Evolutionary conservation across 2,797 vertebrate genomes (phyloP).

Genomic region (Onychomys torridus): DNA sequence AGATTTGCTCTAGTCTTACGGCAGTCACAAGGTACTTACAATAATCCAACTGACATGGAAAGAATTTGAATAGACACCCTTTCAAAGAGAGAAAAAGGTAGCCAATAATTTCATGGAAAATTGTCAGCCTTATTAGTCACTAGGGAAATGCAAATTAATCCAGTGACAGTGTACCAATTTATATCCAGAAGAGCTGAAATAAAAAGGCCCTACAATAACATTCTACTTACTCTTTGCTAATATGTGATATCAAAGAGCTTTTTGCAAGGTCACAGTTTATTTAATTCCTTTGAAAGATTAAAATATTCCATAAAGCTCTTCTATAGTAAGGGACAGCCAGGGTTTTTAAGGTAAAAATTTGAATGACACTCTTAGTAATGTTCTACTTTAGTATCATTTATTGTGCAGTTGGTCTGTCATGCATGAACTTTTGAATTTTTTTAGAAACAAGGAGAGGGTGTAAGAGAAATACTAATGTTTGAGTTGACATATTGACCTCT

Average conservation of each 20-base stretch:
- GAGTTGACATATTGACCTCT: conserved; percentile 16
- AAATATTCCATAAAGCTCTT: conserved; percentile 30
- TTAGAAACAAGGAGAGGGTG: background rate
- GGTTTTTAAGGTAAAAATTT: conserved; percentile 63
- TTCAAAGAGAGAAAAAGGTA: background rate
- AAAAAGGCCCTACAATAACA: background rate
- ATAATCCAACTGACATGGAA: background rate
- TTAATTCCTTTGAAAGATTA: conserved; percentile 50
- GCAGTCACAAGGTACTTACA: background rate
- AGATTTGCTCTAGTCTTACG: background rate
- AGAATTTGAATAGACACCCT: background rate
- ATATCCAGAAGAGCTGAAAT: background rate
- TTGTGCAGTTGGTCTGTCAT: conserved; percentile 18
- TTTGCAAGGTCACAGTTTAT: conserved; percentile 42
- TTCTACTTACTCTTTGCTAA: background rate
- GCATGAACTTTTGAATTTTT: conserved; percentile 45
- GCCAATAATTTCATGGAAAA: background rate
- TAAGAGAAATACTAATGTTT: conserved; percentile 30
- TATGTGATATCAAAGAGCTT: background rate
- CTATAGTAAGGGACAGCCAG: background rate
- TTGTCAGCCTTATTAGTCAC: background rate
- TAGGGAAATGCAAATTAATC: conserved; percentile 29
- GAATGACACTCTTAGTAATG: conserved; percentile 3
- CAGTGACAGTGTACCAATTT: background rate
- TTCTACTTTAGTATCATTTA: conserved; percentile 48